phyloP scores from a whole-genome alignment of 2,888 invertebrate genomes.

The Ptychoptera albimana region DNA sequence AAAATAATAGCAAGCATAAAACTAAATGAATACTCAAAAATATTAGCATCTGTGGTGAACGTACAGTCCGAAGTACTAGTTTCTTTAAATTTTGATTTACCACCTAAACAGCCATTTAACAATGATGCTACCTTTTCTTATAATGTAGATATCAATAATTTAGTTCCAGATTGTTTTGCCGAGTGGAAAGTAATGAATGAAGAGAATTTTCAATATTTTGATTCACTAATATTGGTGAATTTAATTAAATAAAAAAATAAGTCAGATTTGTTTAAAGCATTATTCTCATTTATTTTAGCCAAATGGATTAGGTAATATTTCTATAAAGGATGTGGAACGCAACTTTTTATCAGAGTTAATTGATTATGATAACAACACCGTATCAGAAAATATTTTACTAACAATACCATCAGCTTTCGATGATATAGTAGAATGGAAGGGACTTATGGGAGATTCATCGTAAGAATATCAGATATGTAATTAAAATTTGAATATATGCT shows the following conservation, averaged over 20 bases:
- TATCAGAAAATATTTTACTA: background rate
- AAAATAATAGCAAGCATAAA: background rate
- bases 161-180: constrained; percentile 1
- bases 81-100: background rate
- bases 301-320: background rate
- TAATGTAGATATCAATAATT: background rate
- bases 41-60: background rate
- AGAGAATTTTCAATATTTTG: background rate
- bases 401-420: background rate
- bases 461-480: too few species aligned
- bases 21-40: background rate
- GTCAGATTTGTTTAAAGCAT: background rate
- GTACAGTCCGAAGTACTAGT: background rate
- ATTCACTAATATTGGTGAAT: background rate
- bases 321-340: constrained; percentile 1
- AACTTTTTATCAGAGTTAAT: constrained; percentile 3
- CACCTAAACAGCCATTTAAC: background rate
- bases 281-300: background rate
- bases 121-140: background rate
- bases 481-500: too few species aligned
- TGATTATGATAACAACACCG: constrained; percentile 1
- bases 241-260: background rate
- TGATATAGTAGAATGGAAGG: background rate
- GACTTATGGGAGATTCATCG: background rate
- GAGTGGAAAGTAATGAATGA: background rate